Conservation (phyloP, 1,140 invertebrate species). For the Drosophila neocordata region DNA sequence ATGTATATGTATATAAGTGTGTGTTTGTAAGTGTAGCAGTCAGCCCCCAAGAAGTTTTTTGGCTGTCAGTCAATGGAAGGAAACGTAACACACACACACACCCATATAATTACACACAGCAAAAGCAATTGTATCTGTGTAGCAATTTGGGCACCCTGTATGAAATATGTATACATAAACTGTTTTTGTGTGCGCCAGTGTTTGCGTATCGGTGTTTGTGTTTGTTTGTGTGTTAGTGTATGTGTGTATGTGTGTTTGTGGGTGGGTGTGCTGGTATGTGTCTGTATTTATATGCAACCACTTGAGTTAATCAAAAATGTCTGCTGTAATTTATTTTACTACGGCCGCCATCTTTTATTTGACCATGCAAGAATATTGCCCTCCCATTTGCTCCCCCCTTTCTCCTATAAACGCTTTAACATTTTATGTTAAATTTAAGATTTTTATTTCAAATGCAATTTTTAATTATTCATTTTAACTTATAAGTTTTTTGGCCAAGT, state of each 20-base stretch:
- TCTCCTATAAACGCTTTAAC: not conserved
- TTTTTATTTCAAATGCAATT: slow-evolving; percentile 52
- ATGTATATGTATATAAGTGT: slow-evolving; percentile 25
- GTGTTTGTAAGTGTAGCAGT: slow-evolving; percentile 31
- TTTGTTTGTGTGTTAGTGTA: slow-evolving; percentile 1
- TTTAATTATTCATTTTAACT: slow-evolving; percentile 41
- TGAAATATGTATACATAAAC: slow-evolving; percentile 33
- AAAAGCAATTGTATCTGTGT: slow-evolving; percentile 21
- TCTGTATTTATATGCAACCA: slow-evolving; percentile 73
- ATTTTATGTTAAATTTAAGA: slow-evolving; percentile 42
- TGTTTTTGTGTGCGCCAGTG: slow-evolving; percentile 17
- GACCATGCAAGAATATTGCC: slow-evolving; percentile 22
- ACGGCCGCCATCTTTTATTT: slow-evolving; percentile 75
- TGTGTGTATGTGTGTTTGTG: slow-evolving; percentile 21
- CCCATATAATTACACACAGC: slow-evolving; percentile 7
- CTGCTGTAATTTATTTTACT: slow-evolving; percentile 82
- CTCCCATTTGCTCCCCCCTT: not conserved
- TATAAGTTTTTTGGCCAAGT: slow-evolving; percentile 21
- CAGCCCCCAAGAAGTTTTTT: slow-evolving; percentile 79
- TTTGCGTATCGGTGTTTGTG: slow-evolving; percentile 4
- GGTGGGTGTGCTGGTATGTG: slow-evolving; percentile 15
- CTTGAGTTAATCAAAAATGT: slow-evolving; percentile 82
- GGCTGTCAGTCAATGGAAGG: slow-evolving; percentile 80
- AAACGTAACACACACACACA: slow-evolving; percentile 53
- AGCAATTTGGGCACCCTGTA: slow-evolving; percentile 55